Percentiles rank a stretch among this genome's conserved stretches.
Evolutionary conservation across 2,797 vertebrate genomes (phyloP).

Genomic region (Sparidentex hasta): DNA sequence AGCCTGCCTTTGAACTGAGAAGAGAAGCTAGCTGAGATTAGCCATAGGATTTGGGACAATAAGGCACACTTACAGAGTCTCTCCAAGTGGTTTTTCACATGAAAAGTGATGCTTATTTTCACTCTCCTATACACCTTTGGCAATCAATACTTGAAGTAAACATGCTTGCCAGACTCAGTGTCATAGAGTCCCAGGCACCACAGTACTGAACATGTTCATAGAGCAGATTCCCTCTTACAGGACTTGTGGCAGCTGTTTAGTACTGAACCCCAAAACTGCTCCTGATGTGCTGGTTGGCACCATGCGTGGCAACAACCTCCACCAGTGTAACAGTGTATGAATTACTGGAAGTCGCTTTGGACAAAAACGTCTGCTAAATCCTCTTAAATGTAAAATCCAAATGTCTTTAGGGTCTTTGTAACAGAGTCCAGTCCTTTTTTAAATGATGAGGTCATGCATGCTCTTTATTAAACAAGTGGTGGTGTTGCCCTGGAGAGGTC

Average conservation of each 20-base stretch:
- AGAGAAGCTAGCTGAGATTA: neutral
- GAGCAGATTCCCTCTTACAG: too few species aligned
- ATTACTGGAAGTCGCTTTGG: too few species aligned
- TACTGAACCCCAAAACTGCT: too few species aligned
- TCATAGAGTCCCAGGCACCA: neutral
- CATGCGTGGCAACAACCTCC: too few species aligned
- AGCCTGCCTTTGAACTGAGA: neutral
- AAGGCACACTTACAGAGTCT: neutral
- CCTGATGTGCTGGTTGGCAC: too few species aligned
- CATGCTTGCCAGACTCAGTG: neutral
- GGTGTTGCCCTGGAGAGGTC: neutral
- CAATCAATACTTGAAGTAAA: neutral
- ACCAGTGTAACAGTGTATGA: too few species aligned
- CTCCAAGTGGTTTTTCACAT: neutral
- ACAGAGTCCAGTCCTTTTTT: neutral
- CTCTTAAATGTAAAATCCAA: too few species aligned
- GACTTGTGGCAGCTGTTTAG: too few species aligned
- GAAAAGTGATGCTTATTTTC: neutral
- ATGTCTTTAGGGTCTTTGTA: too few species aligned
- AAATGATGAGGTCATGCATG: too few species aligned
- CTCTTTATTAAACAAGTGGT: too few species aligned
- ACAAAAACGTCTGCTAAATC: too few species aligned
- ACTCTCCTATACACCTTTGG: neutral
- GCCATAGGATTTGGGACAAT: neutral
- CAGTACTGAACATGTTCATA: neutral